phyloP scores from a whole-genome alignment of 1,140 invertebrate genomes.

The Drosophila bifasciata region DNA sequence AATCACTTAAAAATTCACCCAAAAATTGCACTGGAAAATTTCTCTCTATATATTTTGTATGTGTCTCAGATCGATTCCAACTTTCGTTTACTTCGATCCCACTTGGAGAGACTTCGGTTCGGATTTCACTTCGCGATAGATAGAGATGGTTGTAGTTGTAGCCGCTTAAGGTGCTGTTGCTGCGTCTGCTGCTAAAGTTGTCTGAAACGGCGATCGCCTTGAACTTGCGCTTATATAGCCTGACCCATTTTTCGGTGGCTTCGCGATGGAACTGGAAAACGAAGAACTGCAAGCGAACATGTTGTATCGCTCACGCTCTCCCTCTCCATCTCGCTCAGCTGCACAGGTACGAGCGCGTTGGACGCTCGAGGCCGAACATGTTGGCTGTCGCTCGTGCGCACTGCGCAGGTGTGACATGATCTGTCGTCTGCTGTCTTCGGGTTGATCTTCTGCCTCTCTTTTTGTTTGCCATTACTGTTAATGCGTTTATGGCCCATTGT shows the following conservation, averaged over 20 bases:
- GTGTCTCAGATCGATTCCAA: slow-evolving; percentile 32
- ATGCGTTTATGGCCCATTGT: slow-evolving; percentile 70
- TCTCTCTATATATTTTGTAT: slow-evolving; percentile 31
- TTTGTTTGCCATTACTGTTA: slow-evolving; percentile 46
- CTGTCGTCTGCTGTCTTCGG: slow-evolving; percentile 22
- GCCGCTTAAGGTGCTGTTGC: slow-evolving; percentile 18
- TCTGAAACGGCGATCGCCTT: slow-evolving; percentile 85
- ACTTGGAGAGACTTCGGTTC: slow-evolving; percentile 39
- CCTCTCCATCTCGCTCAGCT: slow-evolving; percentile 26
- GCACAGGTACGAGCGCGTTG: slow-evolving; percentile 13
- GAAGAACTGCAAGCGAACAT: slow-evolving; percentile 74
- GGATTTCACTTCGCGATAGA: slow-evolving; percentile 44
- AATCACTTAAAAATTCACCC: slow-evolving; percentile 65
- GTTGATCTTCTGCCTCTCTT: slow-evolving; percentile 1
- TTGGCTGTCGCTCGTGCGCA: slow-evolving; percentile 11
- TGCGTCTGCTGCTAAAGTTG: slow-evolving; percentile 53
- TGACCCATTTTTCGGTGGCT: slow-evolving; percentile 84
- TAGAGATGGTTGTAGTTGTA: neutral
- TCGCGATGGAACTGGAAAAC: slow-evolving; percentile 46
- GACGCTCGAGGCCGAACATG: slow-evolving; percentile 22
- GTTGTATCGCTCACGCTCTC: slow-evolving; percentile 43
- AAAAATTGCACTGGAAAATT: slow-evolving; percentile 57
- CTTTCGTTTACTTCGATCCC: slow-evolving; percentile 48
- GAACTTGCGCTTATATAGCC: slow-evolving; percentile 86
- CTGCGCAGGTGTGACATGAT: slow-evolving; percentile 32